phyloP scores from a whole-genome alignment of 37 sponge, comb jelly and placozoan species.

The Eunapius fragilis region DNA sequence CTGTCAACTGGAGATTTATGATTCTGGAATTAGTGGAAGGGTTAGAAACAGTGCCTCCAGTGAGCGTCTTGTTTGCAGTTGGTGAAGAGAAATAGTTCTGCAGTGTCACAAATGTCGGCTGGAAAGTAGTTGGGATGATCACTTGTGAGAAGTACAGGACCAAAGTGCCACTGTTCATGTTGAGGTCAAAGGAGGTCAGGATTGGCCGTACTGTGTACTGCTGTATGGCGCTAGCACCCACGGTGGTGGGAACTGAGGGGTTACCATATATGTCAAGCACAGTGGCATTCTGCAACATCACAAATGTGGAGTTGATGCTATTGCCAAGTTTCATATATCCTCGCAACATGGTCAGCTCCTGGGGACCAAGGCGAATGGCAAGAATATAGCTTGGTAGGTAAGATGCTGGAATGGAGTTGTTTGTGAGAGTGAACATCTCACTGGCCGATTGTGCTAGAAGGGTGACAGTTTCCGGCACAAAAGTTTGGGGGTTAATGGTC shows the following conservation, averaged over 20 bases:
- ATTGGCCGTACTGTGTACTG: conserved; percentile 72
- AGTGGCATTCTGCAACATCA: conserved; percentile 36
- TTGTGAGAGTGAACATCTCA: conserved; percentile 15
- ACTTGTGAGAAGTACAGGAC: conserved; percentile 73
- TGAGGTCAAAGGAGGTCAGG: conserved; percentile 63
- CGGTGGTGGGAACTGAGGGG: conserved; percentile 45
- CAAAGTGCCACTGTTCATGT: conserved; percentile 67
- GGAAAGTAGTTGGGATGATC: conserved; percentile 63
- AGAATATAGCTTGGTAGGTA: conserved; percentile 30
- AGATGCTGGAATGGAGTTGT: conserved; percentile 24
- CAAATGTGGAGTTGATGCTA: conserved; percentile 53
- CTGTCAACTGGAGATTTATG: conserved; percentile 15
- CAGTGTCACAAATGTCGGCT: conserved; percentile 58
- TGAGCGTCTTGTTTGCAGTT: conserved; percentile 33
- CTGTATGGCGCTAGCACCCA: conserved; percentile 41
- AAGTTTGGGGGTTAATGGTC: conserved; percentile 48
- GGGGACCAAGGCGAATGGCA: conserved; percentile 47
- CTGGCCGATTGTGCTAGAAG: conserved; percentile 12
- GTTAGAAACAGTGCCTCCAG: conserved; percentile 35
- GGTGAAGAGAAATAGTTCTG: conserved; percentile 62
- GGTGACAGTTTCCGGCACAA: conserved; percentile 41
- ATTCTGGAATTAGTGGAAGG: conserved; percentile 28
- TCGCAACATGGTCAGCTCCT: conserved; percentile 65
- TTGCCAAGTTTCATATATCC: conserved; percentile 57
- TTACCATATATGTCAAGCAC: conserved; percentile 71